Evolutionary conservation across 2,797 vertebrate genomes (phyloP).

Genomic region (Holocentrus rufus): DNA sequence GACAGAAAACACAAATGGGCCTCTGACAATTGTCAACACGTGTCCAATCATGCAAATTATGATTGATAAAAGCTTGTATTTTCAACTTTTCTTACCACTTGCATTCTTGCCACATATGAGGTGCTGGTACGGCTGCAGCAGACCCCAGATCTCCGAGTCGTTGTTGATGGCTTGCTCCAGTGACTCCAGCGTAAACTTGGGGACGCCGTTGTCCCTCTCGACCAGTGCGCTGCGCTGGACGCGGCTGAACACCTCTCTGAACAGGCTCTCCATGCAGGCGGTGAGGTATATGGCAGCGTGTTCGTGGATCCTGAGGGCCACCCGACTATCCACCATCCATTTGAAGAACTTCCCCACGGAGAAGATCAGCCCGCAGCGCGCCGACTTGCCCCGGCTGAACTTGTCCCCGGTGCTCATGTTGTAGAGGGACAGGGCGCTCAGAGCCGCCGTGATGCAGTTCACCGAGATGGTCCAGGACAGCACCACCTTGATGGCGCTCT

Average conservation of each 20-base stretch:
- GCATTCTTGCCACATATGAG: slow-evolving; percentile 87
- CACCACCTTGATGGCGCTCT: slow-evolving; percentile 84
- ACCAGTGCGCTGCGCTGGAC: slow-evolving; percentile 80
- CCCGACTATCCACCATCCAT: slow-evolving; percentile 87
- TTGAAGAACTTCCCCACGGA: slow-evolving; percentile 87
- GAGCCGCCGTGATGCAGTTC: slow-evolving; percentile 84
- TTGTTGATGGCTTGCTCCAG: slow-evolving; percentile 83
- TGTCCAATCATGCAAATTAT: neutral
- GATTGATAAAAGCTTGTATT: neutral
- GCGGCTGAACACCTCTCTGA: slow-evolving; percentile 81
- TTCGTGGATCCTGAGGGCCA: slow-evolving; percentile 85
- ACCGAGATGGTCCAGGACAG: slow-evolving; percentile 87
- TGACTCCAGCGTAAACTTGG: slow-evolving; percentile 81
- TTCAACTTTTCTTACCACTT: slow-evolving; percentile 76
- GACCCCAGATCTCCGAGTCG: slow-evolving; percentile 86
- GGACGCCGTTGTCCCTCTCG: slow-evolving; percentile 81
- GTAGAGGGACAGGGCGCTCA: slow-evolving; percentile 85
- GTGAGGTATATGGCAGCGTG: slow-evolving; percentile 86
- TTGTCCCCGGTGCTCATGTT: slow-evolving; percentile 85
- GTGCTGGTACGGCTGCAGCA: slow-evolving; percentile 85
- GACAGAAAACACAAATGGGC: neutral
- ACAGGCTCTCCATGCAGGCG: slow-evolving; percentile 85
- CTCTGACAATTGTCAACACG: neutral
- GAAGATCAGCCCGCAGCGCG: slow-evolving; percentile 83
- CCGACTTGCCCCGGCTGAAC: slow-evolving; percentile 82